Base-by-base conservation (phyloP, 2,797 vertebrate species). In the Phoebastria nigripes region DNA sequence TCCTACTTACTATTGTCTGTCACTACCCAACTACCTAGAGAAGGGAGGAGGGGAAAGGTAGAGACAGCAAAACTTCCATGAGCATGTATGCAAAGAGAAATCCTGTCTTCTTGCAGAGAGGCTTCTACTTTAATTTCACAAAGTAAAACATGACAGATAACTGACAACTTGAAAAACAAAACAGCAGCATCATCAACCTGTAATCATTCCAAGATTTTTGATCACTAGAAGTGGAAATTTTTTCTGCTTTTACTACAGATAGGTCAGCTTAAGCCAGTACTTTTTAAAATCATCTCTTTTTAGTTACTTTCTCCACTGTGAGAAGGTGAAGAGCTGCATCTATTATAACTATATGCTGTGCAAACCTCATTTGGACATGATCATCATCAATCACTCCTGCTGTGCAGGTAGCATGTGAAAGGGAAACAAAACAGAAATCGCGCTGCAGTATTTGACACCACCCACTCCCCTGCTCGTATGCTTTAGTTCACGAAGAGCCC, bases 351-450 rank as follows among this genome's bases (percentile, higher is more conserved):
- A 49, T 95, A 88, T 7, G 66, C 94, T 95, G 93, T 91, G 93
- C 89, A 95, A 94, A 97, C 87, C 90, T 96, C 95, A 91, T 97
- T 95, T 93, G 90, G 93, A 83, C 89, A 91, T 11, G 67, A 94
- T 80, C 86, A 95, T 86, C 90, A 92, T 95, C 93, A 91, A 94
- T 97, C 96, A 90, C 82, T 92, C 94, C 92, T 83, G 89, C 94
- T 95, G 93, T 47, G 94, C 91, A 94, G 91, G 95, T 96, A 96
- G 79, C 82, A 76, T 89, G 93, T 51, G 89, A 91, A 94, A 91
- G 37, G 73, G 91, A 94, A 97, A 94, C 80, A 95, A 90, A 96
- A 82, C 56, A 87, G 88, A 79, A 85, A 87, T 49, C 0, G 2
- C 87, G 89, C 93, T 96, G 96, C 94, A 95, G 90, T 71, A 41